Evolutionary conservation across 2,113 vertebrate species (phyloP).

Genomic region (Machaerirhynchus nigripectus): DNA sequence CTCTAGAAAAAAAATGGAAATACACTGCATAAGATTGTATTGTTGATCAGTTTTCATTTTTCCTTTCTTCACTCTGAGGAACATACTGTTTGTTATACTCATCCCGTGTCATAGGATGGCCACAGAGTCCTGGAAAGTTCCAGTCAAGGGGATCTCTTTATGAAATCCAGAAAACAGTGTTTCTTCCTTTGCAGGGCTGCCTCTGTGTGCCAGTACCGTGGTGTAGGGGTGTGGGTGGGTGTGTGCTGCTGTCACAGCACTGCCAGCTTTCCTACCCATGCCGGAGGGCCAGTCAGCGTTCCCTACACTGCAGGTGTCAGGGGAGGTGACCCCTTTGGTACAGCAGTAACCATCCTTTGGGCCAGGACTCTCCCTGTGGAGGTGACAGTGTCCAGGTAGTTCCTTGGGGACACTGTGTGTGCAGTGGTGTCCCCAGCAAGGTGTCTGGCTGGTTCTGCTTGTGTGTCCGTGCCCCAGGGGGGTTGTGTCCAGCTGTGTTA

Average conservation of each 20-base stretch:
- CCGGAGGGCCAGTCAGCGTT: not conserved
- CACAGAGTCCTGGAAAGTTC: not conserved
- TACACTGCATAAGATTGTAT: not conserved
- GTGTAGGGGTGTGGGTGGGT: not conserved
- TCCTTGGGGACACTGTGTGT: not conserved
- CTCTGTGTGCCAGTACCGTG: not conserved
- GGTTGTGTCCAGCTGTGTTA: not conserved
- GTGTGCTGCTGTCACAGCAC: not conserved
- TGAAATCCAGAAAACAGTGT: not conserved
- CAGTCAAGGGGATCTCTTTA: not conserved
- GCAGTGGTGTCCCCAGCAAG: not conserved
- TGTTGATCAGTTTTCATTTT: not conserved
- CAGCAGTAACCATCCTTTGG: not conserved
- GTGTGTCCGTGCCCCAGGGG: not conserved
- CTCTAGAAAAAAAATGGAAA: not conserved
- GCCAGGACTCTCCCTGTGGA: not conserved
- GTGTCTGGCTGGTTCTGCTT: not conserved
- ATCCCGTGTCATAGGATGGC: not conserved
- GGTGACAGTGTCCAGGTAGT: not conserved
- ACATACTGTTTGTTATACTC: not conserved
- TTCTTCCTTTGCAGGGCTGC: not conserved
- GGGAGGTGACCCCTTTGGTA: not conserved
- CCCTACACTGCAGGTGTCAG: not conserved
- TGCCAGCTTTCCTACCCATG: not conserved
- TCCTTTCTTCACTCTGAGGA: not conserved